Base-by-base conservation (phyloP, 2,888 invertebrate species). In the Aphodius sticticus region DNA sequence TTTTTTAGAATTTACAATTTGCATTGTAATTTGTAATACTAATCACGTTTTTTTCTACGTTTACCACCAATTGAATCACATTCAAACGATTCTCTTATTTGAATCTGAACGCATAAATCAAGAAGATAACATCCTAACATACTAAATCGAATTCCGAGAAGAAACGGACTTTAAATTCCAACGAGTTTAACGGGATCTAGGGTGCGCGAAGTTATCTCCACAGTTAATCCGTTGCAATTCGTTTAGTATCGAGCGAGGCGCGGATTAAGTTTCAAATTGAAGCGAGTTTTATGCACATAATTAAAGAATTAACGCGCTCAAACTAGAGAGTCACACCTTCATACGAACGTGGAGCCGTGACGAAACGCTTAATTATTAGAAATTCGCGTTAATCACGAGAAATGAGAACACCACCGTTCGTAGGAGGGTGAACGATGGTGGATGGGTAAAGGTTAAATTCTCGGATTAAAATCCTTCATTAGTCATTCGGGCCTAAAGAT, bases 261-360 rank as follows among this genome's bases (percentile, higher is more conserved):
- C 16, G 37, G 74, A 74, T 74, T 74, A 74, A 37, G 74, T 26
- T 36, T 37, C 9, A 15, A 74, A 26, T 74, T 74, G 26, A 7
- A 6, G 26, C 74, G 16, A n/a, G 14, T 74, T 26, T 16, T 14
- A 37, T n/a, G 74, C 37, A n/a, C 74, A 74, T 74, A 74, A 74
- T 74, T 74, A 74, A 74, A 26, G 74, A 74, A 74, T 74, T 74
- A 74, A 70, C 26, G 16, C 7, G 0, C 9, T 2, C n/a, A n/a
- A 26, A 26, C 36, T 74, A 15, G 74, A 14, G 35, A 36, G 37
- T 74, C 16, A 74, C 74, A 74, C 74, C 35, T 53, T 53, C 53
- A 12, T 53, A 53, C 53, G 53, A 53, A 9, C 53, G 7, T 53
- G 53, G 1, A 53, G 53, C 53, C 53, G 1, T 5, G 53, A 9